Evolutionary conservation across 2,797 vertebrate species (phyloP), one percentile per base, ranked within the genome.

Genomic region (Spinus olivaceus): DNA sequence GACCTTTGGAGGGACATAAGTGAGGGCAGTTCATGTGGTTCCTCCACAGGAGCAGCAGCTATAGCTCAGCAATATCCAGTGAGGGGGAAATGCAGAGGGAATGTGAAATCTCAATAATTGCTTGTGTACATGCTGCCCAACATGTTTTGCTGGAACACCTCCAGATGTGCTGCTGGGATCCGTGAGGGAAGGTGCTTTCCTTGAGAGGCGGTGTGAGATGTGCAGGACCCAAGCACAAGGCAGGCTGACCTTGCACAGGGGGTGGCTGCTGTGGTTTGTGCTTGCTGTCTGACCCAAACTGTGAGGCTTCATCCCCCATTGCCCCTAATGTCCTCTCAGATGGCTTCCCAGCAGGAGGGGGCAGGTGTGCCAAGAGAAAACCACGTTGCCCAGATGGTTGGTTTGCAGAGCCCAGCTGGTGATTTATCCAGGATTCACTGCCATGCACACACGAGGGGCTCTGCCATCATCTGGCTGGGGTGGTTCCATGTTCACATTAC

Each of bases 301-400:
- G 14, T 28, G 50, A 95, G 84, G 35, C 87, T 92, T 35, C 80
- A 53, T 94, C 92, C 93, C 92, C 95, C 2, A 13, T 81, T 89
- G 96, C 84, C 94, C 86, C 88, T 85, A 96, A 89, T 90, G 92
- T 86, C 82, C 92, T 90, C 94, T 97, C 96, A 97, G 96, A 97
- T 97, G 97, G 96, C 69, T 74, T 71, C 85, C 89, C 94, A 49
- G 96, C 91, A 88, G 96, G 96, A 97, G 95, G 89, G 85, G 72
- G 95, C 30, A 39, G 90, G 90, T 72, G 24, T 5, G 97, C 97
- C 97, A 96, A 95, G 95, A 98, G 96, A 90, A 92, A 92, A 50
- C 71, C 0, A 12, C 1, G 0, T 96, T 81, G 89, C 95, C 96
- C 97, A 97, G 97, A 97, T 98, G 97, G 97, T 82, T 97, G 73